Conservation (phyloP, 2,797 vertebrate species). For the Xenentodon cancila region DNA sequence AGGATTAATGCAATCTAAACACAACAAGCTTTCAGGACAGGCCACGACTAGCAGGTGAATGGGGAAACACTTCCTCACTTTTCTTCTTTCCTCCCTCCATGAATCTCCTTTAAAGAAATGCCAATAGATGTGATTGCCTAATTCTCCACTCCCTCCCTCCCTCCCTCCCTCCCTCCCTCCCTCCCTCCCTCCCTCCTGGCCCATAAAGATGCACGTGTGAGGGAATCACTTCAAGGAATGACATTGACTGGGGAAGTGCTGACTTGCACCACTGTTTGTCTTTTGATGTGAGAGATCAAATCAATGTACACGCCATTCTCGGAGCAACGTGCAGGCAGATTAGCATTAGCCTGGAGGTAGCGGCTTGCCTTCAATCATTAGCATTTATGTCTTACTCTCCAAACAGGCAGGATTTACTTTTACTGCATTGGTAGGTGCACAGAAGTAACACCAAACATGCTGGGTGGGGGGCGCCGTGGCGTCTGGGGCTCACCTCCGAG, state of each 20-base stretch:
- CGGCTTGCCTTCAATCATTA: conserved; percentile 82
- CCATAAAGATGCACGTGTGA: conserved; percentile 91
- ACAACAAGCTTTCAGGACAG: conserved; percentile 66
- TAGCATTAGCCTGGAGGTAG: conserved; percentile 91
- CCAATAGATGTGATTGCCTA: conserved; percentile 98
- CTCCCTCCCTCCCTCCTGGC: conserved; percentile 53
- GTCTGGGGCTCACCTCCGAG: conserved; percentile 55
- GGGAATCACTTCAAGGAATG: conserved; percentile 97
- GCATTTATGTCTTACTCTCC: conserved; percentile 70
- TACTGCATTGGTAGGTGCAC: conserved; percentile 33
- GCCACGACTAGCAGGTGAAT: conserved; percentile 67
- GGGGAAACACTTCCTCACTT: conserved; percentile 72
- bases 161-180: conserved; percentile 81
- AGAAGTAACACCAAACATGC: neutral
- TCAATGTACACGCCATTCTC: conserved; percentile 94
- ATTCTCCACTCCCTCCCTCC: conserved; percentile 86
- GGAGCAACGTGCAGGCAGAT: conserved; percentile 91
- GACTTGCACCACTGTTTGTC: conserved; percentile 99
- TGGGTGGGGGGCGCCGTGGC: no score
- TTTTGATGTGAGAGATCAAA: conserved; percentile 99
- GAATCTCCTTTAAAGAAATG: conserved; percentile 97
- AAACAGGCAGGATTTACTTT: conserved; percentile 79
- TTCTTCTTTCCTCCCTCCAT: conserved; percentile 85
- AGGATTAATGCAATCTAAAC: conserved; percentile 81
- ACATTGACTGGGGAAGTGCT: conserved; percentile 99